These are phyloP conservation scores for Tenualosa ilisha DNA, from an alignment of 2,797 vertebrate genomes.

Conservation along the genomic window DNA sequence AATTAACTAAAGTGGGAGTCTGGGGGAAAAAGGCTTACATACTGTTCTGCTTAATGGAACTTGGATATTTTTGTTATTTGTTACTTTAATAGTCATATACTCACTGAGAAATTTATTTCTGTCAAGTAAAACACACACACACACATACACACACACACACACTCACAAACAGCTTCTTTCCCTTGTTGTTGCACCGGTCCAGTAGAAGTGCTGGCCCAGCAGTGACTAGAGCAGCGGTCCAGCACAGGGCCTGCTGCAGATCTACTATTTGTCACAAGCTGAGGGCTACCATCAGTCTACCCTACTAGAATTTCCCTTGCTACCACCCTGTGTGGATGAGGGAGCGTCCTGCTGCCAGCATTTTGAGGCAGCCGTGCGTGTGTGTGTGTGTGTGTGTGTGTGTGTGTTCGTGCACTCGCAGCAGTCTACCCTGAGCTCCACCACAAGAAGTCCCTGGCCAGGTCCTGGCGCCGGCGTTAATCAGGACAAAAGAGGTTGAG, in stretches of 20 bases:
- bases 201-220: neutral
- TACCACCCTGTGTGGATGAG: neutral
- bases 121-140: slow-evolving; percentile 2
- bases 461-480: neutral
- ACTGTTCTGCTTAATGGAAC: neutral
- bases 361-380: neutral
- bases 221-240: neutral
- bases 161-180: neutral
- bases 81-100: neutral
- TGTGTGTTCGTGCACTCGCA: neutral
- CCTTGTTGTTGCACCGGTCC: neutral
- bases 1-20: slow-evolving; percentile 7
- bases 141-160: neutral
- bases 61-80: neutral
- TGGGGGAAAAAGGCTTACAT: neutral
- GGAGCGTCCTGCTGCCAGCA: neutral
- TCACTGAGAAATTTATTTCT: neutral
- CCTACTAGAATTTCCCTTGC: neutral
- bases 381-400: neutral
- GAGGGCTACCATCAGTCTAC: neutral
- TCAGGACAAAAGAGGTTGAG: neutral
- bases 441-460: neutral
- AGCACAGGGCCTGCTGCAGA: neutral
- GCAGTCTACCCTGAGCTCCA: neutral
- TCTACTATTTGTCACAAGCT: neutral